Base-by-base conservation (phyloP, 2,888 invertebrate genomes). In the Drosophila nr. medialis region DNA sequence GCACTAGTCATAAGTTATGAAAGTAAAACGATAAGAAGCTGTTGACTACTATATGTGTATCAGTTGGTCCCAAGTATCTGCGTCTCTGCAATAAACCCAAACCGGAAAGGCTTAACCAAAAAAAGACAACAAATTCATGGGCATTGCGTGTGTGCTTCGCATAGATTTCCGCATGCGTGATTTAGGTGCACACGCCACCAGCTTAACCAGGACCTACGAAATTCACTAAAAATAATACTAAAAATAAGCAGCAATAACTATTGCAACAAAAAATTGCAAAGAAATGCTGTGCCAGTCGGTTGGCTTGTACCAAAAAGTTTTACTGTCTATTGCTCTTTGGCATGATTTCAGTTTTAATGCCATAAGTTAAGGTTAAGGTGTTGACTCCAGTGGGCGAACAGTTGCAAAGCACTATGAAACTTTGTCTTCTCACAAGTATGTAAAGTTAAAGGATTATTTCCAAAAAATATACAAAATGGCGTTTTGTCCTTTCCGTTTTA, bases 141-240 rank as follows among this genome's bases (percentile, higher is more conserved):
- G 27, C 50, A 10, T 63, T 67, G 75, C 72, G 76, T 79, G 79
- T 55, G 15, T 64, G 30, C 54, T 0, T 15, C 34, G 50, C 21
- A 54, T 67, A n/a, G 21, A 40, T 45, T 63, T 54, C 38, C 63
- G 3, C 45, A 50, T 70, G 55, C 66, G 67, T 77, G 72, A 77
- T 77, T 81, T 75, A 76, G 56, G 75, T 48, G 65, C 83, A 70
- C 76, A 71, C 56, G 71, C 64, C 53, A 61, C 63, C 48, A 50
- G 55, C 50, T 15, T 59, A 42, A 2, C n/a, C 42, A 60, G 32
- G 48, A 32, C 48, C 58, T 27, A 36, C 11, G 27, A 45, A 38
- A 63, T 56, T 36, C 11, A 21, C 68, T 10, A 54, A 66, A 70
- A 51, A 63, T 34, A 73, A 29, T 10, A 21, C 65, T n/a, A 40